A percentile compares a stretch with the other conserved stretches of the same genome.
Evolutionary conservation across 2,888 invertebrate species (phyloP).

Genomic region (Serrognathus titanus): DNA sequence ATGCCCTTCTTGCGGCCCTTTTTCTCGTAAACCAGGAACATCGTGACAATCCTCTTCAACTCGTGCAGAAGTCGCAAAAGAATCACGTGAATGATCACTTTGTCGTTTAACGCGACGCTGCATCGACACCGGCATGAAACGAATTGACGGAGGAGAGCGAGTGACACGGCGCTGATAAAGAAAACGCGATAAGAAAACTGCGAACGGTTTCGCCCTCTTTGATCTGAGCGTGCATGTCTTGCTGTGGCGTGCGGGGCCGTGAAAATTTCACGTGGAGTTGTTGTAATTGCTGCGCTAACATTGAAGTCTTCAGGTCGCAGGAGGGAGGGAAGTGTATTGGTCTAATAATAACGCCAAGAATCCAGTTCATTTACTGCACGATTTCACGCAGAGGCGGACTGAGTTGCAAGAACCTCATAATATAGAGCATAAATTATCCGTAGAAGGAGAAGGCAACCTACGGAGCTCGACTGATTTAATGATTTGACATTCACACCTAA

Average conservation of each 20-base stretch:
- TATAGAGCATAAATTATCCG: too few species aligned
- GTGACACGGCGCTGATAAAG: too few species aligned
- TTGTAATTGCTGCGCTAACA: background rate
- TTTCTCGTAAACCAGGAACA: background rate
- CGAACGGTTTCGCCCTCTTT: too few species aligned
- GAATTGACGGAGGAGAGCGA: too few species aligned
- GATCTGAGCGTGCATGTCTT: too few species aligned
- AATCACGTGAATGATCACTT: background rate
- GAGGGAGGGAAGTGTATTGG: background rate
- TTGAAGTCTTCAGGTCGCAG: background rate
- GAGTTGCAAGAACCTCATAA: too few species aligned
- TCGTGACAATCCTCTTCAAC: background rate
- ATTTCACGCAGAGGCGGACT: too few species aligned
- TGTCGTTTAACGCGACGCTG: background rate
- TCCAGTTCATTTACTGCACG: background rate
- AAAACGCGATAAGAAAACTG: too few species aligned
- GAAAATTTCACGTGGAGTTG: background rate
- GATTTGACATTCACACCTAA: too few species aligned
- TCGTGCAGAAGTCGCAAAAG: background rate
- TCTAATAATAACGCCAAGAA: conserved; percentile 1
- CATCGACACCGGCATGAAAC: too few species aligned
- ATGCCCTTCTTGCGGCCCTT: background rate
- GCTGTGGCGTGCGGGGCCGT: background rate
- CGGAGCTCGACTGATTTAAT: too few species aligned
- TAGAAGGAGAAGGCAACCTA: too few species aligned